phyloP scores from a whole-genome alignment of 2,888 invertebrate genomes.

The Brachylomia viminalis region DNA sequence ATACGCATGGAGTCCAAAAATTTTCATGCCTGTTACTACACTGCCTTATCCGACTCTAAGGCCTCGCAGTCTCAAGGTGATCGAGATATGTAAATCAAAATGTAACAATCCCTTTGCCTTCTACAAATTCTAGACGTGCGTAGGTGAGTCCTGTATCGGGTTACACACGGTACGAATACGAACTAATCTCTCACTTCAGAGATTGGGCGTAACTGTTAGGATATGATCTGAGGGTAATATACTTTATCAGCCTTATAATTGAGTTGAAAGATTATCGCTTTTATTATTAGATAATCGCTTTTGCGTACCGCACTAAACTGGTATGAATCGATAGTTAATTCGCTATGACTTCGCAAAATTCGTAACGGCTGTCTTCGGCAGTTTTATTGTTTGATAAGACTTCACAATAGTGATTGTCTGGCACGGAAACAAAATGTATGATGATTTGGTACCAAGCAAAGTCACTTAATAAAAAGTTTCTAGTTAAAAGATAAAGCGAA shows the following conservation, averaged over 20 bases:
- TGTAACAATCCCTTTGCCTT: neutral
- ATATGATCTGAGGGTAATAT: too few species aligned
- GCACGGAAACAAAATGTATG: neutral
- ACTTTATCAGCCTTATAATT: neutral
- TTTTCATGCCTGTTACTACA: neutral
- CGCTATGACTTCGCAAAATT: neutral
- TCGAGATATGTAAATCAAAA: neutral
- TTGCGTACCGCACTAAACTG: neutral
- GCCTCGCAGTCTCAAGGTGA: constrained; percentile 1
- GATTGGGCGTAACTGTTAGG: neutral
- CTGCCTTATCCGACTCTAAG: too few species aligned
- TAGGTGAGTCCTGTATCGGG: neutral
- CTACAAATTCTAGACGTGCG: neutral
- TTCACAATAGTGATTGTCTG: neutral
- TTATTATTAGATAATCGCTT: neutral
- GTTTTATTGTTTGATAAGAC: neutral
- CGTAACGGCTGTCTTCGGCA: neutral
- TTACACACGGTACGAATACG: neutral
- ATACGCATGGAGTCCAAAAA: neutral
- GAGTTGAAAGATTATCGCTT: neutral
- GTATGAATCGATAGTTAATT: neutral
- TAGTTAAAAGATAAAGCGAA: neutral
- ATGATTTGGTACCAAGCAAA: neutral
- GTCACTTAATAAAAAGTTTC: neutral
- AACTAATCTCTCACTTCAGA: neutral